These are phyloP conservation scores for Drosophila murphyi DNA, from an alignment of 1,140 invertebrate species.

Conservation along the genomic window DNA sequence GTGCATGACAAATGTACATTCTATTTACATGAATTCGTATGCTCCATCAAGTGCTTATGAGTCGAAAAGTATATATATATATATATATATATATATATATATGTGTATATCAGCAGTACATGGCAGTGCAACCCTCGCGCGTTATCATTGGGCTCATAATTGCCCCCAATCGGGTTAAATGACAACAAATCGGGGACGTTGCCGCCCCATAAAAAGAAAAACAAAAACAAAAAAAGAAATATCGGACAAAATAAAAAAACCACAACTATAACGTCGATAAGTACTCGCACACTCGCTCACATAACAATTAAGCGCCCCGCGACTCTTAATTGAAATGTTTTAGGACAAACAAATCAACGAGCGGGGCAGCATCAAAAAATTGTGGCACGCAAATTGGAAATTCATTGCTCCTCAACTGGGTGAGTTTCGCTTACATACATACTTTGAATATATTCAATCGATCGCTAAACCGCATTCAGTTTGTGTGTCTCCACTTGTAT, in stretches of 20 bases:
- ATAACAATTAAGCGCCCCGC: conserved; percentile 66
- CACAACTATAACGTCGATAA: conserved; percentile 20
- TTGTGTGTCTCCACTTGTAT: background rate
- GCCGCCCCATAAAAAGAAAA: conserved; percentile 46
- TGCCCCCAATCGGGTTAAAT: conserved; percentile 69
- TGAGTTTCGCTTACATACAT: conserved; percentile 6
- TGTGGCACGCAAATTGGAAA: conserved; percentile 47
- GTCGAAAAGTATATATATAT: background rate
- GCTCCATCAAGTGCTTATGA: conserved; percentile 35
- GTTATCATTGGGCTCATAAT: conserved; percentile 69
- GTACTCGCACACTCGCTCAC: conserved; percentile 25
- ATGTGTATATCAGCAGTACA: conserved; percentile 8
- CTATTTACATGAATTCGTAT: conserved; percentile 11
- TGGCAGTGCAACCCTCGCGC: conserved; percentile 16
- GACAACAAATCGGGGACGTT: conserved; percentile 54
- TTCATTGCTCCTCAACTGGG: conserved; percentile 29
- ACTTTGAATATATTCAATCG: background rate
- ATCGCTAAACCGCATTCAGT: background rate
- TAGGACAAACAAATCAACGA: conserved; percentile 57
- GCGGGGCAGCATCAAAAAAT: conserved; percentile 23
- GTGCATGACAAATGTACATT: conserved; percentile 28
- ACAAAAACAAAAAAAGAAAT: background rate
- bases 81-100: background rate
- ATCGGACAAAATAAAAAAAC: conserved; percentile 1
- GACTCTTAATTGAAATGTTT: conserved; percentile 74